Conservation (phyloP, 1,140 invertebrate genomes). For the Drosophila malerkotliana region DNA sequence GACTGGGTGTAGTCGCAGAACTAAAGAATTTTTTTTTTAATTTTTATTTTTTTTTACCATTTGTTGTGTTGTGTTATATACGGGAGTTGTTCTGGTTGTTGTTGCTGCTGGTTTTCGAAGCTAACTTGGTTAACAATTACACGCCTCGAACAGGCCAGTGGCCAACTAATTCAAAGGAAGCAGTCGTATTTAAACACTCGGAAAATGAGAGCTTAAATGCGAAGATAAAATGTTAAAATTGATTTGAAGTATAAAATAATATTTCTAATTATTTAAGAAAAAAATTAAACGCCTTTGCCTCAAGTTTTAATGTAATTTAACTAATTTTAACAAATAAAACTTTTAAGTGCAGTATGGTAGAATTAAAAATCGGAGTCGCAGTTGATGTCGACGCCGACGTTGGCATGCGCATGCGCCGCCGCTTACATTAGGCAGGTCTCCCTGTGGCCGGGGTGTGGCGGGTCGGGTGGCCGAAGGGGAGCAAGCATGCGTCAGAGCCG, state of each 20-base stretch:
- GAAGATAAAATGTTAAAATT: background rate
- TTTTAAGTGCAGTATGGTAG: constrained; percentile 23
- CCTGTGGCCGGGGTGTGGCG: constrained; percentile 3
- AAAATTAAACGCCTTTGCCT: too few species aligned
- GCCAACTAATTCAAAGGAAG: constrained; percentile 50
- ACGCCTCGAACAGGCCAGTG: constrained; percentile 60
- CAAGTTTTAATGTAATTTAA: too few species aligned
- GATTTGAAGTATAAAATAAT: background rate
- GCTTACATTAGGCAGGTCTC: constrained; percentile 69
- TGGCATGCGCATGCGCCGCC: constrained; percentile 75
- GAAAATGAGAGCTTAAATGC: background rate
- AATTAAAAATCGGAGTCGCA: constrained; percentile 5
- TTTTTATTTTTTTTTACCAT: constrained; percentile 13
- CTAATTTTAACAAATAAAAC: background rate
- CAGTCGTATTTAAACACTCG: constrained; percentile 8
- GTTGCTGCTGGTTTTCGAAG: constrained; percentile 50
- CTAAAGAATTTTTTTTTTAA: constrained; percentile 22
- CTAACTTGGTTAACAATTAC: constrained; percentile 80
- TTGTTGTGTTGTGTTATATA: constrained; percentile 38
- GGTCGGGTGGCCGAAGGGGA: constrained; percentile 5
- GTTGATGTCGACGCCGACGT: constrained; percentile 38
- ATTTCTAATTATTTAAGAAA: background rate
- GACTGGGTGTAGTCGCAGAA: constrained; percentile 54
- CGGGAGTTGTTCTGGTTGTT: constrained; percentile 38
- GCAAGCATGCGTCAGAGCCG: constrained; percentile 64